Evolutionary conservation across 2,113 vertebrate genomes (phyloP).

Genomic region (Podilymbus podiceps): DNA sequence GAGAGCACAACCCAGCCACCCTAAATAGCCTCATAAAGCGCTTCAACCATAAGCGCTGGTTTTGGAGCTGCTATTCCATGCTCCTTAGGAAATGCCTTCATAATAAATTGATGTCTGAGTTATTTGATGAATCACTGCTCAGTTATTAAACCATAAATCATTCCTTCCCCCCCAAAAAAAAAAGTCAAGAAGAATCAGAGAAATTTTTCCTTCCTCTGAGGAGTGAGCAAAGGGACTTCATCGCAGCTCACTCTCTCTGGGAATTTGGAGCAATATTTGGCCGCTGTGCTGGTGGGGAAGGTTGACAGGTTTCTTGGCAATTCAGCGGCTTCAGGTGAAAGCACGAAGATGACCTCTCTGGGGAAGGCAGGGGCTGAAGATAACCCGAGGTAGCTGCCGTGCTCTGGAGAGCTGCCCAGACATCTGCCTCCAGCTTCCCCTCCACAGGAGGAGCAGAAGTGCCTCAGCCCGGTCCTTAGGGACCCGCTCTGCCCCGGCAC

Average conservation of each 20-base stretch:
- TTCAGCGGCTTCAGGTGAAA: background rate
- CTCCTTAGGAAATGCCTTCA: background rate
- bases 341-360: no score
- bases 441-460: background rate
- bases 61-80: background rate
- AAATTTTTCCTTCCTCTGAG: background rate
- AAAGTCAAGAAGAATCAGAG: background rate
- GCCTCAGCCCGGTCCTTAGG: no score
- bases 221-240: background rate
- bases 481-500: background rate
- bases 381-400: background rate
- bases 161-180: background rate
- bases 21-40: background rate
- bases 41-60: background rate
- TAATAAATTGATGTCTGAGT: background rate
- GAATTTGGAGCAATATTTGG: background rate
- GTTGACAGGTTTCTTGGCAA: background rate
- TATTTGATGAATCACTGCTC: background rate
- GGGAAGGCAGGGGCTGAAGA: background rate
- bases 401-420: background rate
- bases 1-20: background rate
- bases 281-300: background rate
- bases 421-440: no score
- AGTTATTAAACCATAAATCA: conserved; percentile 22
- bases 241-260: background rate